Conservation (phyloP, 2,888 invertebrate genomes). For the Ennomos quercinarius region DNA sequence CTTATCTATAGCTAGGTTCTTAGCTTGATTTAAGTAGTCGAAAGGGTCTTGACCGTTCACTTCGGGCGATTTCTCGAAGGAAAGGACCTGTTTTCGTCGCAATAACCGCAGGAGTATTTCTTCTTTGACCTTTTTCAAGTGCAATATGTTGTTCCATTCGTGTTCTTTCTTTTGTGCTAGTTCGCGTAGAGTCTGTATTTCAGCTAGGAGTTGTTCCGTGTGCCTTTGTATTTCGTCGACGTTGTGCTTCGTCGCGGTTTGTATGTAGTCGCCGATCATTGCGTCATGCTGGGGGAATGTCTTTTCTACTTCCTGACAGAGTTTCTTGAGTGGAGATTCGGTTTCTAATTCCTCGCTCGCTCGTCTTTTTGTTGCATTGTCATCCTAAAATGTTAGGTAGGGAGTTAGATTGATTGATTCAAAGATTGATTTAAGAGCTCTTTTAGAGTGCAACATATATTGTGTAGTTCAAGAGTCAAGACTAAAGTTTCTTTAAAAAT, state of each 20-base stretch:
- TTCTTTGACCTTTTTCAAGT: slow-evolving; percentile 93
- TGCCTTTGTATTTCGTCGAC: slow-evolving; percentile 87
- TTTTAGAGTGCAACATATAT: too few species aligned
- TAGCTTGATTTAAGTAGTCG: slow-evolving; percentile 75
- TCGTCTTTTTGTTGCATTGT: slow-evolving; percentile 68
- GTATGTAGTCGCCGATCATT: slow-evolving; percentile 87
- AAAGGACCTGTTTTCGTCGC: slow-evolving; percentile 88
- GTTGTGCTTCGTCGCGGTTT: slow-evolving; percentile 86
- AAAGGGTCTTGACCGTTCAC: slow-evolving; percentile 76
- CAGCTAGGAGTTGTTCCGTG: slow-evolving; percentile 87
- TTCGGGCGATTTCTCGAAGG: slow-evolving; percentile 74
- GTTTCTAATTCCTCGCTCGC: slow-evolving; percentile 74
- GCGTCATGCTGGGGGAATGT: slow-evolving; percentile 85
- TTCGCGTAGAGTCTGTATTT: slow-evolving; percentile 89
- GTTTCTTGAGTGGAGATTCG: slow-evolving; percentile 78
- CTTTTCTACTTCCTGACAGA: slow-evolving; percentile 81
- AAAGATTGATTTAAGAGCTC: background rate
- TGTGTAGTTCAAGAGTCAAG: too few species aligned
- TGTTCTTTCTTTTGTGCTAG: slow-evolving; percentile 92
- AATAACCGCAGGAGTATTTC: slow-evolving; percentile 90
- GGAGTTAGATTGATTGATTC: background rate
- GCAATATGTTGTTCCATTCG: slow-evolving; percentile 94
- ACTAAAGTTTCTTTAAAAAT: too few species aligned
- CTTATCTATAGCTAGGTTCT: slow-evolving; percentile 77
- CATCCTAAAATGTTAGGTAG: slow-evolving; percentile 60